Evolutionary conservation across 1,140 invertebrate genomes (phyloP).

Genomic region (Hesperophylax magnus): DNA sequence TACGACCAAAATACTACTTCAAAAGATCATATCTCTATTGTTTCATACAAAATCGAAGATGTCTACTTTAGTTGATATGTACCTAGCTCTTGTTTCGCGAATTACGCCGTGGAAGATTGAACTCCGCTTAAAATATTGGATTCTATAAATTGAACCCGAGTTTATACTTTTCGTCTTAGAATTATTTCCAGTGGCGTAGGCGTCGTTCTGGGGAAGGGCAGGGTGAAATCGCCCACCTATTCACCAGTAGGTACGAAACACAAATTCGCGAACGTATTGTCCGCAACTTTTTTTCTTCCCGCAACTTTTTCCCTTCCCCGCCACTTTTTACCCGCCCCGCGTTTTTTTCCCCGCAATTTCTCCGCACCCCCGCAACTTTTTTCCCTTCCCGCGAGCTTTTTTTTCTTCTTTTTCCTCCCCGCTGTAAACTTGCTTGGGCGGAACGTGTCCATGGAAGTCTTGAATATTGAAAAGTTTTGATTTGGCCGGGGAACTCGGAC

Average conservation of each 20-base stretch:
- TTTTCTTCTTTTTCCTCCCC: not conserved
- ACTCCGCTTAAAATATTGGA: not conserved
- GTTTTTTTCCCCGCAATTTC: too few relatives aligned
- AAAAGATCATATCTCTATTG: too few relatives aligned
- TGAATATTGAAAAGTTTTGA: constrained; percentile 58
- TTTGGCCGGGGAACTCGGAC: constrained; percentile 42
- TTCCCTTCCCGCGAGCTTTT: not conserved
- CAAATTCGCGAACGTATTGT: constrained; percentile 50
- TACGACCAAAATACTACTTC: too few relatives aligned
- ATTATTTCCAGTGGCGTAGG: constrained; percentile 3
- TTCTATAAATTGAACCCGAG: not conserved
- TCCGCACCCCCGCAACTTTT: not conserved
- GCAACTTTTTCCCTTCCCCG: too few relatives aligned
- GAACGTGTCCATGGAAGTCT: constrained; percentile 55
- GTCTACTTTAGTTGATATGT: too few relatives aligned
- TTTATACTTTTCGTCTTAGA: not conserved
- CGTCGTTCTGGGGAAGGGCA: not conserved
- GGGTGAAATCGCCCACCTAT: not conserved
- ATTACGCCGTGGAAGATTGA: too few relatives aligned
- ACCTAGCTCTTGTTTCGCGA: too few relatives aligned
- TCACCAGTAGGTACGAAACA: constrained; percentile 11
- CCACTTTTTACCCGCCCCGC: not conserved
- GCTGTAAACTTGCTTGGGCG: constrained; percentile 53
- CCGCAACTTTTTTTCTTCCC: constrained; percentile 48
- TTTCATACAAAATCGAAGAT: too few relatives aligned